Evolutionary conservation across 2,113 vertebrate genomes (phyloP).

Genomic region (Oryctolagus cuniculus): mOryCun1.1 NC_091447.1:36870001-36870500

Average conservation of each 20-base stretch:
- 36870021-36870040: background rate
- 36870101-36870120: background rate
- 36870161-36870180: background rate
- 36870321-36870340: constrained; percentile 23
- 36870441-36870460: background rate
- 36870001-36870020: background rate
- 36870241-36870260: background rate
- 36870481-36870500: background rate
- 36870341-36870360: constrained; percentile 10
- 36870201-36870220: background rate
- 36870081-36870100: background rate
- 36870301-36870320: background rate
- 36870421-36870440: constrained; percentile 12
- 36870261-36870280: background rate
- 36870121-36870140: background rate
- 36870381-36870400: background rate
- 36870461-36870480: background rate
- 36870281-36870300: background rate
- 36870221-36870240: background rate
- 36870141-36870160: background rate
- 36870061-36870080: background rate
- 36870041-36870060: constrained; percentile 8
- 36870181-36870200: background rate
- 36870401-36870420: background rate
- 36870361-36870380: background rate